A percentile compares a stretch with the other conserved stretches of the same genome.
Evolutionary conservation across 2,797 vertebrate genomes (phyloP).

Genomic region (Chaetophractus vellerosus): DNA sequence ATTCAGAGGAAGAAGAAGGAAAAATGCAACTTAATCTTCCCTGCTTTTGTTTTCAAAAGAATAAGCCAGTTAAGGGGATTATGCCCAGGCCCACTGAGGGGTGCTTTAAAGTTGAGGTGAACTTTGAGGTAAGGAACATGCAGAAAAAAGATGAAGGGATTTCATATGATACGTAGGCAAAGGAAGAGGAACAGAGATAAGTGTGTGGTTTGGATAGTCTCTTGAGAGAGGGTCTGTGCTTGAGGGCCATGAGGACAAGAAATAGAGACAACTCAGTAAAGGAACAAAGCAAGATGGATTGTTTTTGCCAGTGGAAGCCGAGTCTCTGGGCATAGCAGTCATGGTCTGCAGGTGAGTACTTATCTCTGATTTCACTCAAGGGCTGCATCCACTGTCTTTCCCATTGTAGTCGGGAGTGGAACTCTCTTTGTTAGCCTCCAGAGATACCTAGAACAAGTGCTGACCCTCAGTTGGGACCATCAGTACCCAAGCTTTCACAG

Average conservation of each 20-base stretch:
- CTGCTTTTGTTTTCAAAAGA: constrained; percentile 31
- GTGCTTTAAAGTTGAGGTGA: neutral
- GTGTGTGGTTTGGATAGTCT: neutral
- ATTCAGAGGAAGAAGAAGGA: neutral
- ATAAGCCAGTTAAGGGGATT: neutral
- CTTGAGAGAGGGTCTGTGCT: neutral
- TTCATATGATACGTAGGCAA: neutral
- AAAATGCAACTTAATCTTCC: neutral
- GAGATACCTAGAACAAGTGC: neutral
- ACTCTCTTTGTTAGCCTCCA: neutral
- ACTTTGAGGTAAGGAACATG: neutral
- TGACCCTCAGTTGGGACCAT: neutral
- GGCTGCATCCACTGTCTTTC: neutral
- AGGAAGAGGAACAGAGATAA: neutral
- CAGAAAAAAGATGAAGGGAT: neutral
- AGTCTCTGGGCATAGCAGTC: neutral
- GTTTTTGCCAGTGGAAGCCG: neutral
- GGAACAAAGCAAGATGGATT: neutral
- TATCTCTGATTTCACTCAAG: neutral
- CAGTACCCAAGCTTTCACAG: neutral
- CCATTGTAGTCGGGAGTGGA: neutral
- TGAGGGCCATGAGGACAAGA: neutral
- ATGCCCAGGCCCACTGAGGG: neutral
- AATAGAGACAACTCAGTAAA: neutral
- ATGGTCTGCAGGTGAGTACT: neutral